Conservation (phyloP, 2,113 vertebrate species). For the Peromyscus leucopus region DNA sequence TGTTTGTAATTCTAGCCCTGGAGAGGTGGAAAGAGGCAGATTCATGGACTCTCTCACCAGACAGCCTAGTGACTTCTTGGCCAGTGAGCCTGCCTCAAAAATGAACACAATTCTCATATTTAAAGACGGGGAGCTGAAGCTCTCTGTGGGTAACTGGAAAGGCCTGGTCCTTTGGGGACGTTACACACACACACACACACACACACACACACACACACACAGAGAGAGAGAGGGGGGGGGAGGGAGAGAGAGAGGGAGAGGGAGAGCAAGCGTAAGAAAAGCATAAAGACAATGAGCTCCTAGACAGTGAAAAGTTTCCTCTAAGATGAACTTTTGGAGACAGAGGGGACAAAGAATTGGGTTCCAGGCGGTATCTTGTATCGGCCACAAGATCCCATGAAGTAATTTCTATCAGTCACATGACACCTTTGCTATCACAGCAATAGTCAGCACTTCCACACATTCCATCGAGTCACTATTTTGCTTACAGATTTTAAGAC, state of each 20-base stretch:
- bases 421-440: neutral
- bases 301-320: neutral
- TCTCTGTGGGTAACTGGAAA: slow-evolving; percentile 15
- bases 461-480: neutral
- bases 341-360: neutral
- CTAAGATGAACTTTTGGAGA: slow-evolving; percentile 27
- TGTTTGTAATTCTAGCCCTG: neutral
- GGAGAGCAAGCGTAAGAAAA: neutral
- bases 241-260: neutral
- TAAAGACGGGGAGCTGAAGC: neutral
- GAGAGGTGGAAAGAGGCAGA: neutral
- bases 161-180: neutral
- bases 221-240: too few relatives aligned
- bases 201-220: neutral
- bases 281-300: neutral
- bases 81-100: neutral
- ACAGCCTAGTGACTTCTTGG: neutral
- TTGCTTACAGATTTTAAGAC: slow-evolving; percentile 62
- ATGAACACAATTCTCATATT: neutral
- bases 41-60: neutral
- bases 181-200: neutral
- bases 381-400: neutral
- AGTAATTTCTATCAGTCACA: neutral
- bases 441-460: neutral
- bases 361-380: neutral